Conservation (phyloP, 2,888 invertebrate species). For the Darwinula stevensoni region DNA sequence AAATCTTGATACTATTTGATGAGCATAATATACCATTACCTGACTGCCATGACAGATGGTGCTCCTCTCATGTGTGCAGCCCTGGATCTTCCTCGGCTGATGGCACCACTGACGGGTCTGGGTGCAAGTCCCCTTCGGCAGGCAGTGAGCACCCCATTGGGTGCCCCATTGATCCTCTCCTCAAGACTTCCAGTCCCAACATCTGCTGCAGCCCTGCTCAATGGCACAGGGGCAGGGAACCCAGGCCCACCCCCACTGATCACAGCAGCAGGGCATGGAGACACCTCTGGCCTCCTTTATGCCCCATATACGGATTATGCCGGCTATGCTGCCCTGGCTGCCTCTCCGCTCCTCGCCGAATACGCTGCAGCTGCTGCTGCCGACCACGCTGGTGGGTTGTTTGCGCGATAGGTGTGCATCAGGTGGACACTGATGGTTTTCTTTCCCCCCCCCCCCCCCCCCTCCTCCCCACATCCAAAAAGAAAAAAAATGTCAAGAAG, state of each 20-base stretch:
- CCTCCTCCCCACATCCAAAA: too few species aligned
- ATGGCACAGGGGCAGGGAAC: conserved; percentile 20
- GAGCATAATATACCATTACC: too few species aligned
- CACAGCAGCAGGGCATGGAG: conserved; percentile 8
- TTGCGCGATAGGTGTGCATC: conserved; percentile 33
- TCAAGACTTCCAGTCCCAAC: conserved; percentile 59
- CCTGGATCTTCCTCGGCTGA: conserved; percentile 8
- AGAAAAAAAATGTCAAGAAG: too few species aligned
- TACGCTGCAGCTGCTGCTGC: conserved; percentile 34
- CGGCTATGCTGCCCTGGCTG: not conserved
- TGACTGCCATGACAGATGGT: too few species aligned
- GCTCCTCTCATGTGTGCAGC: too few species aligned
- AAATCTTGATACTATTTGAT: too few species aligned
- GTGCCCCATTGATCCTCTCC: conserved; percentile 72
- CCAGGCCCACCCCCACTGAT: conserved; percentile 24
- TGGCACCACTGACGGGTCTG: conserved; percentile 8
- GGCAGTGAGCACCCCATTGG: conserved; percentile 44
- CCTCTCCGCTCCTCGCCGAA: conserved; percentile 12
- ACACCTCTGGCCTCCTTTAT: conserved; percentile 56
- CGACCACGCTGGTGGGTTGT: conserved; percentile 86
- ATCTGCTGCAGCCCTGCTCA: conserved; percentile 31
- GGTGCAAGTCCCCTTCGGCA: conserved; percentile 25
- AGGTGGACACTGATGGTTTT: too few species aligned
- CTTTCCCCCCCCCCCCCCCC: too few species aligned
- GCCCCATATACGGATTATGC: conserved; percentile 26